Evolutionary conservation across 2,888 invertebrate species (phyloP).

Genomic region (Stratiomys singularior): DNA sequence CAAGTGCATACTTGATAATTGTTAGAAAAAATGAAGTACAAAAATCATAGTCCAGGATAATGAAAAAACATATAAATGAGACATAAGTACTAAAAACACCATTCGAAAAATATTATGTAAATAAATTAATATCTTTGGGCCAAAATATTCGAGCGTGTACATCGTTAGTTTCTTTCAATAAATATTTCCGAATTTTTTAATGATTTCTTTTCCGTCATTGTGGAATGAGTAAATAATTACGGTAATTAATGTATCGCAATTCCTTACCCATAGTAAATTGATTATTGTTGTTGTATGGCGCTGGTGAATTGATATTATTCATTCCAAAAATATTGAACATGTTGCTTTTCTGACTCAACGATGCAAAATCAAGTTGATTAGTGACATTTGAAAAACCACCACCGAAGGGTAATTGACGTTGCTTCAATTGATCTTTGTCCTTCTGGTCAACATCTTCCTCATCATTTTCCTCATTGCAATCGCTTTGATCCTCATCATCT

Average conservation of each 20-base stretch:
- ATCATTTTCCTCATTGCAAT: slow-evolving; percentile 27
- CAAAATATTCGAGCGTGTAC: background rate
- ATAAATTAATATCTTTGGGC: slow-evolving; percentile 12
- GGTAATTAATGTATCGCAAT: slow-evolving; percentile 45
- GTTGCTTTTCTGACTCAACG: slow-evolving; percentile 54
- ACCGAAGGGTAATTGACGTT: slow-evolving; percentile 51
- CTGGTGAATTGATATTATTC: slow-evolving; percentile 50
- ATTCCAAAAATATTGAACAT: slow-evolving; percentile 55
- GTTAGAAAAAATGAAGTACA: slow-evolving; percentile 20
- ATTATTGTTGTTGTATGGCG: slow-evolving; percentile 56
- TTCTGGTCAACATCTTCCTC: background rate
- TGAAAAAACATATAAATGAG: slow-evolving; percentile 24
- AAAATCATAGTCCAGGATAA: background rate
- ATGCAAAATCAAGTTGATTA: slow-evolving; percentile 56
- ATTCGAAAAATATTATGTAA: slow-evolving; percentile 45
- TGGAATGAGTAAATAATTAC: slow-evolving; percentile 45
- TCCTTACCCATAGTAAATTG: slow-evolving; percentile 56
- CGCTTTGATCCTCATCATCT: slow-evolving; percentile 51
- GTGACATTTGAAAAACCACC: slow-evolving; percentile 53
- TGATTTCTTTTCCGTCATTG: slow-evolving; percentile 2
- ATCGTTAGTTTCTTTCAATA: slow-evolving; percentile 46
- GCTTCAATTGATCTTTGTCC: background rate
- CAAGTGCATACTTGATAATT: slow-evolving; percentile 3
- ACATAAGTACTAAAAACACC: slow-evolving; percentile 16
- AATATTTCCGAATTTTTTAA: slow-evolving; percentile 13